Conservation (phyloP, 1,140 invertebrate genomes). For the Caenorhabditis tropicalis region DNA sequence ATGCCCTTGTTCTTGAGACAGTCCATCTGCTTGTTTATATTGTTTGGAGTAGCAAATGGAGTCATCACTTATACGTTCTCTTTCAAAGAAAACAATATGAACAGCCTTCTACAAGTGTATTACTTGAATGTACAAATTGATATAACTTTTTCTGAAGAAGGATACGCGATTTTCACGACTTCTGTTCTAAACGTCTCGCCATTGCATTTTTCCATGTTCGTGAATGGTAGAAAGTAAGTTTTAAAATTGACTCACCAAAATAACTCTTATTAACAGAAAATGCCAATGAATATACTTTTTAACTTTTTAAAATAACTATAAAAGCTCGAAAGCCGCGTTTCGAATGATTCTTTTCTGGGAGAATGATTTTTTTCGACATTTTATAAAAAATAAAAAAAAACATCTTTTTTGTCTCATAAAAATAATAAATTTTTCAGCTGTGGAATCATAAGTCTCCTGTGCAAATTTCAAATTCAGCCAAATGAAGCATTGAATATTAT, state of each 20-base stretch:
- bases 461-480: background rate
- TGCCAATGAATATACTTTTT: no score
- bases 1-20: background rate
- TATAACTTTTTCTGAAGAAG: background rate
- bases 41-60: background rate
- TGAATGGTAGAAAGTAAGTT: constrained; percentile 4
- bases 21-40: background rate
- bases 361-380: no score
- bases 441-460: background rate
- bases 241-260: background rate
- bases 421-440: background rate
- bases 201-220: background rate
- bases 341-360: no score
- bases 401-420: background rate
- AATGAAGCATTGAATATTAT: background rate
- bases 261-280: background rate
- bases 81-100: background rate
- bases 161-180: background rate
- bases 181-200: background rate
- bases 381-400: no score
- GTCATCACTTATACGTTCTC: background rate
- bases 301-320: no score
- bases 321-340: no score
- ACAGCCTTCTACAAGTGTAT: background rate
- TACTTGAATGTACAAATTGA: background rate